Conservation (phyloP, 2,888 invertebrate genomes). For the Phrixothrix hirtus region DNA sequence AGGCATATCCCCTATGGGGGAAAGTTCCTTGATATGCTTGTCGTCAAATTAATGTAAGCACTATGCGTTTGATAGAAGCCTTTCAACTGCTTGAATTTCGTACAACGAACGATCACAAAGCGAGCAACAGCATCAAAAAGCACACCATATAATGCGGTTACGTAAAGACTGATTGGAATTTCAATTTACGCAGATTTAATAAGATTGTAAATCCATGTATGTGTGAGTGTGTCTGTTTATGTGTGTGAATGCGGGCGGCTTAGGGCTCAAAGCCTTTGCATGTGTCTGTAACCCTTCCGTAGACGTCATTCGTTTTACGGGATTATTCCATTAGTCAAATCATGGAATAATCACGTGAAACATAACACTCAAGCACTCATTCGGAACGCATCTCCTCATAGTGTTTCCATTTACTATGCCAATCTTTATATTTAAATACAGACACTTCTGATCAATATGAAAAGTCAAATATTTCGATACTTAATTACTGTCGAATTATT, state of each 20-base stretch:
- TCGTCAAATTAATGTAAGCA: slow-evolving; percentile 13
- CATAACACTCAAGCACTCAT: slow-evolving; percentile 40
- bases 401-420: no score
- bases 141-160: slow-evolving; percentile 24
- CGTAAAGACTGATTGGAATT: slow-evolving; percentile 23
- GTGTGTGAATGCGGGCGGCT: slow-evolving; percentile 15
- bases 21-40: slow-evolving; percentile 17
- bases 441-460: no score
- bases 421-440: no score
- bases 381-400: slow-evolving; percentile 41
- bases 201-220: slow-evolving; percentile 20
- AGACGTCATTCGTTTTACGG: slow-evolving; percentile 43
- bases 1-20: slow-evolving; percentile 9
- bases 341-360: slow-evolving; percentile 46
- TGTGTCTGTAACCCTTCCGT: slow-evolving; percentile 38
- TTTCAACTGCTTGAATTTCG: slow-evolving; percentile 6
- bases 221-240: slow-evolving; percentile 7
- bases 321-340: slow-evolving; percentile 49
- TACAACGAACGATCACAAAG: slow-evolving; percentile 11
- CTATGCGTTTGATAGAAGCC: slow-evolving; percentile 9
- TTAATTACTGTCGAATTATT: no score
- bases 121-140: slow-evolving; percentile 19
- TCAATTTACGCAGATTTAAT: slow-evolving; percentile 30
- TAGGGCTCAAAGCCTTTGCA: slow-evolving; percentile 20
- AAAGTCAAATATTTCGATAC: no score